A percentile compares a stretch with the other conserved stretches of the same genome.
Conservation (phyloP, 2,797 vertebrate species). For the Thamnophis elegans region DNA sequence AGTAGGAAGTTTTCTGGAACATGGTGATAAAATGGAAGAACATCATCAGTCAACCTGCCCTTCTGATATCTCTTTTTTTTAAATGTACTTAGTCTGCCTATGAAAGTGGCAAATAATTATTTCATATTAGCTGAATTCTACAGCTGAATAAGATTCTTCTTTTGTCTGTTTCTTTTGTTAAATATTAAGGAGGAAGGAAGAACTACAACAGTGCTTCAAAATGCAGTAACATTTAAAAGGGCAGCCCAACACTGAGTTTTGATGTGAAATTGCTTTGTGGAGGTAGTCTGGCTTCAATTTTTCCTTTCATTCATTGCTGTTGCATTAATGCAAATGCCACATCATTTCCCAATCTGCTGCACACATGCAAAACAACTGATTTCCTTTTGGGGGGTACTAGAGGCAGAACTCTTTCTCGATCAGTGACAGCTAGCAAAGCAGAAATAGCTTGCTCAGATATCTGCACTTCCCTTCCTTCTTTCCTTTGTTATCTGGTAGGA, state of each 20-base stretch:
- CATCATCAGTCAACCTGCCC: slow-evolving; percentile 27
- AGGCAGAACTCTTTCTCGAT: background rate
- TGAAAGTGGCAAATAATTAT: slow-evolving; percentile 28
- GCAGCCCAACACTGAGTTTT: slow-evolving; percentile 30
- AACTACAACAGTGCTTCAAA: slow-evolving; percentile 5
- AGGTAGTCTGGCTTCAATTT: background rate
- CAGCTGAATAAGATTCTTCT: slow-evolving; percentile 38
- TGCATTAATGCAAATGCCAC: slow-evolving; percentile 9
- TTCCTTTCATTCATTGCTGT: background rate
- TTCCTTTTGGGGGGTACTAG: background rate
- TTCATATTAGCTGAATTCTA: slow-evolving; percentile 21
- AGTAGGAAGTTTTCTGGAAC: slow-evolving; percentile 23
- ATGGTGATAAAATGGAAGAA: slow-evolving; percentile 25
- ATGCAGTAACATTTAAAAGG: slow-evolving; percentile 20
- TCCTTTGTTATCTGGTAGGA: background rate
- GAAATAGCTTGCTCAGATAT: background rate
- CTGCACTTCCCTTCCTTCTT: background rate
- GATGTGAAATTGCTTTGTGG: slow-evolving; percentile 33
- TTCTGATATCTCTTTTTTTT: background rate
- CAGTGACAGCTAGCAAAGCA: background rate
- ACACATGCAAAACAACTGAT: background rate
- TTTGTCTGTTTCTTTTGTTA: background rate
- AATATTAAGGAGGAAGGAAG: background rate
- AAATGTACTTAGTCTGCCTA: slow-evolving; percentile 23
- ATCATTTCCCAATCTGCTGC: background rate